Base-by-base conservation (phyloP, 2,888 invertebrate genomes). In the Adineta ricciae region DNA sequence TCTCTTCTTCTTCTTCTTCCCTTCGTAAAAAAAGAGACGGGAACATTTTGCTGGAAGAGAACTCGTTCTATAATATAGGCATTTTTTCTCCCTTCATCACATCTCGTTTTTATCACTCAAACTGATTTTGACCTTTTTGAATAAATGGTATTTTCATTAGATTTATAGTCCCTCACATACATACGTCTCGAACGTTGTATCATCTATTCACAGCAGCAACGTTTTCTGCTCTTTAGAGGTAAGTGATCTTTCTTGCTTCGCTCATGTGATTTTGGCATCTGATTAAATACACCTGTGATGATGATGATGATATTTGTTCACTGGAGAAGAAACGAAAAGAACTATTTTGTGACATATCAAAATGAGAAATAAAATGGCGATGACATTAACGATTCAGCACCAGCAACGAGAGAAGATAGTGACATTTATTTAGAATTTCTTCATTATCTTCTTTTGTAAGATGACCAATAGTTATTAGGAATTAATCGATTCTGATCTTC, bases 81-180 rank as follows among this genome's bases (percentile, higher is more conserved):
- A 46, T 46, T 32, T 64, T 64, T 64, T 64, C 32, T 64, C 8
- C 32, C 64, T 64, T 64, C 64, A 19, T 64, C 64, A 7, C 19
- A 32, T 32, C 64, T 64, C 64, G 64, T 41, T 78, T 78, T 78
- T 78, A 78, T 78, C 78, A 78, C 38, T 78, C 78, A 41, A 78
- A 78, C 41, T 78, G 78, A 41, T 78, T 78, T 78, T 78, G 78
- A 78, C 78, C 78, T 78, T 78, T 78, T 78, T 78, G 64, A 64
- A 41, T 78, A 41, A 78, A 78, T 78, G 78, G 78, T 78, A 78
- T 78, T 78, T 78, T 78, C 78, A 78, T 38, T 78, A 78, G 38
- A 78, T 78, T 78, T 78, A 78, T 64, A 64, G 64, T 64, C 64
- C 32, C 64, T 64, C 78, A 78, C 78, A 38, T 41, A 41, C 78